Base-by-base conservation (phyloP, 1,140 invertebrate genomes). In the Trichonephila clavipes region DNA sequence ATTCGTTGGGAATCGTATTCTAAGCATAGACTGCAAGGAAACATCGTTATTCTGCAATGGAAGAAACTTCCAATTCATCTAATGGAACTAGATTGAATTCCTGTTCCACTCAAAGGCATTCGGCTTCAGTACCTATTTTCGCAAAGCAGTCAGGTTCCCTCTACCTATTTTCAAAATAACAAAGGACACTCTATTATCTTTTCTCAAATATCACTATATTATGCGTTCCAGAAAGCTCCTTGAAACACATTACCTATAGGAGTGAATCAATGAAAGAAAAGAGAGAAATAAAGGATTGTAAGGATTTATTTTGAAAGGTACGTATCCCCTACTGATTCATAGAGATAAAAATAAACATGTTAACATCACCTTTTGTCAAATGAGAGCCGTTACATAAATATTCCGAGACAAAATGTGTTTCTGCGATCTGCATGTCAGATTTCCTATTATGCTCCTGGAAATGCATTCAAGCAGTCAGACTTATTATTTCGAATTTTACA, bases 161-260 rank as follows among this genome's bases (percentile, higher is more conserved):
- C 21, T 77, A 77, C 72, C 72, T 77, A 77, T 77, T 77, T 77
- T 77, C 28, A 77, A 34, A 77, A 34, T 14, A 77, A 77, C 72
- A 77, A 77, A 77, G 34, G 72, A 19, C 28, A 34, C 72, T 77
- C 14, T 77, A 34, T 77, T 77, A 77, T 77, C 28, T 77, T 6
- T 77, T 77, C 72, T 12, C 72, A 28, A 77, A 69, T 24, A 40
- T 77, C 28, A 34, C 72, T 51, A 51, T 51, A 51, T 77, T 77
- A n/a, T 34, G 14, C 24, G 72, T 77, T 28, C 28, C 10, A 40
- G 18, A 77, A 77, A 40, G 18, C 72, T 77, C 34, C 28, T 77
- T 34, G 14, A 77, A 77, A 77, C 28, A 77, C 28, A 24, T 69
- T 34, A 12, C 72, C 18, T 34, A 77, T 28, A 34, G 24, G 34